phyloP scores from a whole-genome alignment of 2,113 vertebrate genomes.

The Rhinoptilus africanus region DNA sequence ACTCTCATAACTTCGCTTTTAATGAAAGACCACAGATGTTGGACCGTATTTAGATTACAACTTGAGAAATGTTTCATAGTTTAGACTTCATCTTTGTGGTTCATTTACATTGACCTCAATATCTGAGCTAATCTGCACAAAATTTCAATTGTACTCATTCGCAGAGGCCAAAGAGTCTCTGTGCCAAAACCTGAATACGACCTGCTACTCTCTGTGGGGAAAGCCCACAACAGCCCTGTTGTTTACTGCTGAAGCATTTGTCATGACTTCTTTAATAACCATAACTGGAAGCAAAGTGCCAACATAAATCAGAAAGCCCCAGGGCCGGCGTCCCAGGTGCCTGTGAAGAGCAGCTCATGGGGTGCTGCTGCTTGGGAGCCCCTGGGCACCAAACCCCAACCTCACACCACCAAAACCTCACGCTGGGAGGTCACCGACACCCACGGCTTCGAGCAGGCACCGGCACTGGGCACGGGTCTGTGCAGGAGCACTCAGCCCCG shows the following conservation, averaged over 20 bases:
- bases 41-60: background rate
- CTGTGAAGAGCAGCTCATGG: background rate
- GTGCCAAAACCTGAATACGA: background rate
- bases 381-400: background rate
- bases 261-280: background rate
- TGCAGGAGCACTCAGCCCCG: too few relatives aligned
- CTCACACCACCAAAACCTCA: background rate
- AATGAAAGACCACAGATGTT: background rate
- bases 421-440: accelerated
- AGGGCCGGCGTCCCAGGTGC: background rate
- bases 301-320: background rate
- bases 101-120: background rate
- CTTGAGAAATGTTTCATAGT: background rate
- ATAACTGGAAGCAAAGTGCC: background rate
- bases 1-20: background rate
- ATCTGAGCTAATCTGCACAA: background rate
- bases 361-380: background rate
- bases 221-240: background rate
- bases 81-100: background rate
- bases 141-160: background rate
- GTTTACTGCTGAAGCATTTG: background rate
- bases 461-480: accelerated
- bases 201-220: background rate
- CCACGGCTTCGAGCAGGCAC: too few relatives aligned
- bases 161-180: background rate